Base-by-base conservation (phyloP, 1,140 invertebrate species). In the Apolygus lucorum region DNA sequence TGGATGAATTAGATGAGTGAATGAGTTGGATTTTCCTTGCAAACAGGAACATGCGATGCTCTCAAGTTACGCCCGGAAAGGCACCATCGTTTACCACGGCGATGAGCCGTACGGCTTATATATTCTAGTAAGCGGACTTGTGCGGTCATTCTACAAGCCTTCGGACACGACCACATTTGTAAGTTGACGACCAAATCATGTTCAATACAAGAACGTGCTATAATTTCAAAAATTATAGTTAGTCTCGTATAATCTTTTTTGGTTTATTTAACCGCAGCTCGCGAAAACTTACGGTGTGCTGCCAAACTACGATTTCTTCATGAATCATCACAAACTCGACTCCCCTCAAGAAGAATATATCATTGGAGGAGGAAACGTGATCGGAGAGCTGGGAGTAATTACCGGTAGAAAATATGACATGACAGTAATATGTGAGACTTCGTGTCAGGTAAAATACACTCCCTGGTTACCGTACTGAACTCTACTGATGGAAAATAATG, bases 341-440 rank as follows among this genome's bases (percentile, higher is more conserved):
- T 22, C 49, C 26, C 34, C 63, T 28, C 72, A 76, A 26, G 72
- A 77, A 8, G 80, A 82, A 67, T 82, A 78, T 67, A 73, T 81
- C 65, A 75, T 78, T 0, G 74, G 79, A n/a, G 81, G 81, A 11
- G 54, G 54, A 24, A 79, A 77, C 42, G 76, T 82, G 1, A 75
- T 82, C 49, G 81, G 81, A 1, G 81, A 81, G 71, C 76, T 80
- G 71, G 77, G 80, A 17, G 70, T 81, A 13, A 70, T 82, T 2
- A 79, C 79, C 24, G 76, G 77, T 59, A 74, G 73, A 52, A 74
- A 72, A 1, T 71, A 78, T 26, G 77, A 76, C 49, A 77, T 77
- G 1, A 77, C 74, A 0, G 76, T 80, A 11, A 77, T 74, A 0
- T 81, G 81, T 72, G 81, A 82, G 71, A 82, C 81, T 2, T 73